phyloP scores from a whole-genome alignment of 2,113 vertebrate genomes.

The Grammomys surdaster region DNA sequence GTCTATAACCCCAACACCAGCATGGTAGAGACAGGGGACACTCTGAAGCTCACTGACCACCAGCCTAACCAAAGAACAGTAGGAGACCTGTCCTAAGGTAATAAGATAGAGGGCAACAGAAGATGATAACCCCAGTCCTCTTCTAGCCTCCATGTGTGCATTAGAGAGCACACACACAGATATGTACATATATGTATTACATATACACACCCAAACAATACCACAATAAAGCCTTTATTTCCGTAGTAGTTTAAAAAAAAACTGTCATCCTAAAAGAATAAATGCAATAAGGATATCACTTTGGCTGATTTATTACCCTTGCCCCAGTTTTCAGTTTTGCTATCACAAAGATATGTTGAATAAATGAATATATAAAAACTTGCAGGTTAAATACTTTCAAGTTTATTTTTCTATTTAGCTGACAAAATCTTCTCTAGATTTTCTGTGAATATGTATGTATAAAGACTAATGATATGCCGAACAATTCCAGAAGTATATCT shows the following conservation, averaged over 20 bases:
- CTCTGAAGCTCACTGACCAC: neutral
- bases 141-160: neutral
- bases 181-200: neutral
- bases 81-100: neutral
- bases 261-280: neutral
- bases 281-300: neutral
- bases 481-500: neutral
- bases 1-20: neutral
- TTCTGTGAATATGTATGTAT: neutral
- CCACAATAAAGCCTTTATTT: neutral
- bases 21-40: neutral
- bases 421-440: conserved; percentile 30
- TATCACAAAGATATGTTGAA: neutral
- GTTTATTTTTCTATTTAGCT: conserved; percentile 32
- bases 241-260: conserved; percentile 12
- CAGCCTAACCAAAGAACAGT: neutral
- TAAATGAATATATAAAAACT: conserved; percentile 44
- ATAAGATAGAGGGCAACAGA: neutral
- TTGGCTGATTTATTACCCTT: neutral
- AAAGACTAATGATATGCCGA: neutral
- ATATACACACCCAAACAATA: neutral
- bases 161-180: neutral
- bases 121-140: neutral
- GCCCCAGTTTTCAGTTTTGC: neutral
- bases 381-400: conserved; percentile 23